These are phyloP conservation scores for Crenichthys baileyi DNA, from an alignment of 2,797 vertebrate genomes.

Conservation along the genomic window DNA sequence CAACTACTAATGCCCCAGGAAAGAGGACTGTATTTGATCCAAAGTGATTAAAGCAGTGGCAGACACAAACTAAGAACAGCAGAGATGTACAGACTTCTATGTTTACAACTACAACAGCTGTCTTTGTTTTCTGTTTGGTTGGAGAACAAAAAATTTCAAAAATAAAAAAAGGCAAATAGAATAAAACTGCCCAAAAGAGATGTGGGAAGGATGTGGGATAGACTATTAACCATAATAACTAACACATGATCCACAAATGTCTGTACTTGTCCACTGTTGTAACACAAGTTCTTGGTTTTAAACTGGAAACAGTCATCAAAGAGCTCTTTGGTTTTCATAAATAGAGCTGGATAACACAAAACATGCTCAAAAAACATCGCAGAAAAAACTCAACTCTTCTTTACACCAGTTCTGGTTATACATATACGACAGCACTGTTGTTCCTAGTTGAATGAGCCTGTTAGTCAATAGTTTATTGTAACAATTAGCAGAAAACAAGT, in stretches of 20 bases:
- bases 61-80: not conserved
- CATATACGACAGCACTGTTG: not conserved
- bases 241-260: not conserved
- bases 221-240: not conserved
- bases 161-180: not conserved
- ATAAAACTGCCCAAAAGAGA: not conserved
- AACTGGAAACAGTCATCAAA: not conserved
- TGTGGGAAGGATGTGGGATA: conserved; percentile 1
- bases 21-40: not conserved
- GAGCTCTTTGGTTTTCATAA: not conserved
- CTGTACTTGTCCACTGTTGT: not conserved
- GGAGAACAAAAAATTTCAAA: not conserved
- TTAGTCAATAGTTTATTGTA: not conserved
- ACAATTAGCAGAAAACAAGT: too few relatives aligned
- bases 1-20: not conserved
- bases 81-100: not conserved
- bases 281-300: not conserved
- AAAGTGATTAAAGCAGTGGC: not conserved
- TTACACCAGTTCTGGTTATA: not conserved
- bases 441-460: not conserved
- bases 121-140: not conserved
- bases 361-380: not conserved
- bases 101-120: not conserved
- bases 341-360: not conserved
- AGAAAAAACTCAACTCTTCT: not conserved